Conservation (phyloP, 2,888 invertebrate genomes). For the Oeneis ivallda region DNA sequence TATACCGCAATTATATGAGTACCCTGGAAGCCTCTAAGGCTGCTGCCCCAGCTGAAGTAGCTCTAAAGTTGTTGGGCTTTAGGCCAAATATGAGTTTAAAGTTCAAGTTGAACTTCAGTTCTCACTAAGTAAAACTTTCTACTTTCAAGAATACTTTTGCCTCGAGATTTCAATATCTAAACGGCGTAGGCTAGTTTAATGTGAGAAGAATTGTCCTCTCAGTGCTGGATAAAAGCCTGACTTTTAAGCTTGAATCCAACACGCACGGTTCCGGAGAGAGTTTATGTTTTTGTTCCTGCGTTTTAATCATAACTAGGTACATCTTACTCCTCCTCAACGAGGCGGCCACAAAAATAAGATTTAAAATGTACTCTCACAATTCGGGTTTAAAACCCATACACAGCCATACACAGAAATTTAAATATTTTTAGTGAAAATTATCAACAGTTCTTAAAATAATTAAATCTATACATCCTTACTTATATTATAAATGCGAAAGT, state of each 20-base stretch:
- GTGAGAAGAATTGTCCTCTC: not conserved
- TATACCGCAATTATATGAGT: not conserved
- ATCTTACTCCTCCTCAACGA: no score
- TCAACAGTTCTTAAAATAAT: no score
- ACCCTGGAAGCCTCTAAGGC: constrained; percentile 4
- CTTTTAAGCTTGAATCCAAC: not conserved
- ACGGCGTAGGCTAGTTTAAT: not conserved
- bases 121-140: not conserved
- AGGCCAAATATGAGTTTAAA: constrained; percentile 6
- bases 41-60: not conserved
- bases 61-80: not conserved
- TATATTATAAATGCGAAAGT: no score
- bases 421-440: no score
- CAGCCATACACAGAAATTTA: no score
- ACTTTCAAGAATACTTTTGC: not conserved
- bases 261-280: not conserved
- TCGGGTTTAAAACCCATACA: no score
- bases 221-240: not conserved
- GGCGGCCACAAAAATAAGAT: no score
- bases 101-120: constrained; percentile 4
- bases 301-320: no score
- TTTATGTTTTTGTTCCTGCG: no score
- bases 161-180: not conserved
- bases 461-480: no score
- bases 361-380: no score